These are phyloP conservation scores for Oreocharis arfaki DNA, from an alignment of 2,113 vertebrate species.

Conservation along the genomic window DNA sequence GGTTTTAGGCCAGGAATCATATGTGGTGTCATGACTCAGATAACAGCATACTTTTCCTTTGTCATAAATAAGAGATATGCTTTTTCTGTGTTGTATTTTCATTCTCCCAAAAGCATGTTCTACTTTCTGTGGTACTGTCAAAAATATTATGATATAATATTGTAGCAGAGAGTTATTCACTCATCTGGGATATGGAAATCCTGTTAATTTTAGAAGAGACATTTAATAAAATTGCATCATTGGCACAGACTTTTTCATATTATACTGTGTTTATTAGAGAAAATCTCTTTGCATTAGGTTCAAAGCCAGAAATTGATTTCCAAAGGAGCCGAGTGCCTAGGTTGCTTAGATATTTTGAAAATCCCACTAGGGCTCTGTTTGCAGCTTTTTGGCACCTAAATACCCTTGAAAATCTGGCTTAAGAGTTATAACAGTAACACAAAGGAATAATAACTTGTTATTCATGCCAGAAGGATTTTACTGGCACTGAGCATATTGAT, in stretches of 20 bases:
- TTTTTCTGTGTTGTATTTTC: not conserved
- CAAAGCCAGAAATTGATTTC: conserved; percentile 27
- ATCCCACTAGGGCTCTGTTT: not conserved
- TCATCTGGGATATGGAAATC: conserved; percentile 1
- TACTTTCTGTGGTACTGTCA: not conserved
- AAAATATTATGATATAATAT: not conserved
- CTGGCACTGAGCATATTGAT: conserved; percentile 27
- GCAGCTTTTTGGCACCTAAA: conserved; percentile 9
- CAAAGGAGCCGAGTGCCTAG: not conserved
- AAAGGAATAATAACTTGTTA: conserved; percentile 19
- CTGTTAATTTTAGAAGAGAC: not conserved
- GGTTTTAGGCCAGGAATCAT: not conserved
- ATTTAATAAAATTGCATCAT: not conserved
- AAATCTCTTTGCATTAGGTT: conserved; percentile 25
- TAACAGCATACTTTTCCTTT: not conserved
- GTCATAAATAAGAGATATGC: not conserved
- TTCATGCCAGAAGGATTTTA: conserved; percentile 45
- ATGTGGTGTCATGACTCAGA: not conserved
- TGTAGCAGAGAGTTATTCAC: not conserved
- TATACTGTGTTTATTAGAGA: not conserved
- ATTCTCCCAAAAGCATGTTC: not conserved
- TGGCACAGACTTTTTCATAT: not conserved
- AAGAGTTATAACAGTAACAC: not conserved
- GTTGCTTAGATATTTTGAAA: conserved; percentile 10
- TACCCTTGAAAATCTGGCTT: not conserved